Evolutionary conservation across 2,113 vertebrate genomes (phyloP), one percentile per base, ranked within the genome.

Genomic region (Psilopsiagon aurifrons): DNA sequence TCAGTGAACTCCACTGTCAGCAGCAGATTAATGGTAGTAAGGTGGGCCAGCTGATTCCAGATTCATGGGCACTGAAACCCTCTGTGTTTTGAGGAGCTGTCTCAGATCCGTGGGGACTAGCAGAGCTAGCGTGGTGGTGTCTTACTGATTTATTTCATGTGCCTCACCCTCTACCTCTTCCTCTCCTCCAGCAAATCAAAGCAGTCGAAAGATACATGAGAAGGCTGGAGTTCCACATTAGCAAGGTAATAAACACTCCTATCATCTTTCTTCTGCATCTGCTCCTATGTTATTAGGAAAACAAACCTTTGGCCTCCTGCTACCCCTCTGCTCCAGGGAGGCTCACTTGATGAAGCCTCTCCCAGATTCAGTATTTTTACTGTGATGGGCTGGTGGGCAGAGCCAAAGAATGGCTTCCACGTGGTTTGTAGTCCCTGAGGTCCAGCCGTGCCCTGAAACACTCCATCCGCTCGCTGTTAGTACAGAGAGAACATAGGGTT

Each of bases 181-280:
- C 84, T 97, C 93, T 94, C 89, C 96, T 97, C 97, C 97, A 99
- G 99, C 99, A 99, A 99, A 99, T 99, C 94, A 99, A 99, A 98
- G 98, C 98, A 0, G 99, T 99, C 2, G 99, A 99, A 94, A 97
- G 99, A 91, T 99, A 99, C 96, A 99, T 99, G 98, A 98, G 99
- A 85, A 99, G 99, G 67, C 98, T 99, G 97, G 99, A 99, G 98
- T 99, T 99, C 96, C 99, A 99, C 97, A 99, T 99, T 55, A 99
- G 99, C 97, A 99, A 99, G 99, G 99, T 99, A 98, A 98, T 5
- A 15, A 51, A n/a, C 13, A 4, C 57, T 91, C 84, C 86, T 78
- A 49, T 90, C 74, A 51, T 62, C 87, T 95, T 89, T 31, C 95
- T 68, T 83, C 81, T 77, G 55, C 62, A 57, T 88, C 84, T 57